Evolutionary conservation across 2,797 vertebrate species (phyloP).

Genomic region (Dromococcyx pavoninus): DNA sequence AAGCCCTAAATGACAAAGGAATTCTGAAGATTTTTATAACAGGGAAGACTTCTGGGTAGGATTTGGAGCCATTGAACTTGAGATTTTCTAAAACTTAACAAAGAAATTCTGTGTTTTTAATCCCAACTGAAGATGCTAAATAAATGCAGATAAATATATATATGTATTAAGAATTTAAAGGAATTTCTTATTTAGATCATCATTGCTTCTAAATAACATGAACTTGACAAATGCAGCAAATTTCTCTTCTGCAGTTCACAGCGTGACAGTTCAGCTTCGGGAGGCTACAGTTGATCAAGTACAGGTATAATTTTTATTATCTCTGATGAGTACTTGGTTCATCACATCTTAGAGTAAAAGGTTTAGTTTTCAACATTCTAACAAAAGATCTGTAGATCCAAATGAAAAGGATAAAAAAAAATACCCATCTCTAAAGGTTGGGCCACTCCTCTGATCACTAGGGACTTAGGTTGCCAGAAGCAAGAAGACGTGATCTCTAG

Average conservation of each 20-base stretch:
- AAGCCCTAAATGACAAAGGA: neutral
- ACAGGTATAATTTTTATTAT: neutral
- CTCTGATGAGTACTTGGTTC: neutral
- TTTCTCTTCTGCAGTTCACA: neutral
- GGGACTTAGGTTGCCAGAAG: neutral
- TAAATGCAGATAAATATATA: fast-evolving
- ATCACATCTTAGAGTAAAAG: neutral
- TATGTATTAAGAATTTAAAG: too few species aligned
- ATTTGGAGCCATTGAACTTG: neutral
- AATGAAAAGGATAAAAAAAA: neutral
- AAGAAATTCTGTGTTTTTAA: neutral
- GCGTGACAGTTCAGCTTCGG: neutral
- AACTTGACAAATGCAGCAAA: neutral
- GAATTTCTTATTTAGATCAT: neutral
- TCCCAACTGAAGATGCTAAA: neutral
- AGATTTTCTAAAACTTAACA: neutral
- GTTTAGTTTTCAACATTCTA: neutral
- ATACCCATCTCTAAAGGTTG: neutral
- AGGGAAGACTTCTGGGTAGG: neutral
- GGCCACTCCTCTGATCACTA: neutral
- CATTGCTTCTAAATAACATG: neutral
- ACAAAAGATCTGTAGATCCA: neutral
- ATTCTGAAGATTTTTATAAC: neutral
- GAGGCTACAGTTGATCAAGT: neutral
- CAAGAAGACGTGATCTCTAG: neutral